Base-by-base conservation (phyloP, 2,797 vertebrate species). In the Mycteria americana region DNA sequence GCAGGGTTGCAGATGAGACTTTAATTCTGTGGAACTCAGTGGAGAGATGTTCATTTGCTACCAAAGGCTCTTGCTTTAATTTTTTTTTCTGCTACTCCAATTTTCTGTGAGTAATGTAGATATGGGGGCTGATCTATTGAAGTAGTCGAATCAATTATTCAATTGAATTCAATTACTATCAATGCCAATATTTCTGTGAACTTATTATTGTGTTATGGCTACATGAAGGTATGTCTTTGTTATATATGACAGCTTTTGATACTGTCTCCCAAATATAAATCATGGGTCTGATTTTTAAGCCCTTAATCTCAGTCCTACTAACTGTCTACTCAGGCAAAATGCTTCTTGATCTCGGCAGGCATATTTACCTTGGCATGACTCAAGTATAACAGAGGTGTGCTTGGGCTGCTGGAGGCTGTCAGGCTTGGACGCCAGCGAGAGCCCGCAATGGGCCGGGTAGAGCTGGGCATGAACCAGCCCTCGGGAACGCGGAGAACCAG, bases 91-190 rank as follows among this genome's bases (percentile, higher is more conserved):
- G 62, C 43, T 59, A 62, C 69, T 85, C 39, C 54, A 63, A 23
- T 95, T 93, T 92, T 89, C 89, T 59, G 13, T 92, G 65, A 84
- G 76, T 79, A 84, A 81, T 89, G 76, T 13, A 65, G 75, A 79
- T 93, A 63, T 6, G 25, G 65, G 43, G 43, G 51, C 50, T 80
- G 78, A 75, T 92, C 72, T 85, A 25, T 63, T 94, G 79, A 88
- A 95, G 46, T 10, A 91, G 45, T 64, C 4, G 0, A 75, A 92
- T 93, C 39, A 95, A 16, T 95, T 93, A 87, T 92, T 92, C 84
- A 89, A 7, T 56, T 92, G 57, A 92, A 81, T 90, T 93, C 22
- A 73, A 7, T 95, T 81, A 57, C 65, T 92, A 51, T 91, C 75
- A 85, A 6, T 85, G 82, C 57, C 68, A 75, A 7, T 89, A 91